A percentile compares a stretch with the other conserved stretches of the same genome.
phyloP scores from a whole-genome alignment of 2,113 vertebrate species.

The Macquaria ambigua region DNA sequence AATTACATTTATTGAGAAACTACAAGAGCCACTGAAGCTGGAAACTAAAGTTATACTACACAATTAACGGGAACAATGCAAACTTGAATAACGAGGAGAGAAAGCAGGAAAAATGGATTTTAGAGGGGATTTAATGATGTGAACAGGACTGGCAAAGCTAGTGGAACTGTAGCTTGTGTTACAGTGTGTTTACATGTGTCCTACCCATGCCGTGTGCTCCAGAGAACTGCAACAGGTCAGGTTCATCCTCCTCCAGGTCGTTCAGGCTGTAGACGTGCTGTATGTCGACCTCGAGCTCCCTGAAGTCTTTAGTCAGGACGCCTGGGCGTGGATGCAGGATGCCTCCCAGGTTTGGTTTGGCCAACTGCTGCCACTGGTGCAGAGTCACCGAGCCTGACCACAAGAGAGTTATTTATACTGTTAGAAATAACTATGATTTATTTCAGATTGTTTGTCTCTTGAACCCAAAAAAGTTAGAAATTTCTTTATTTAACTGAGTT shows the following conservation, averaged over 20 bases:
- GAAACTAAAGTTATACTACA: background rate
- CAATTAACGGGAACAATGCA: background rate
- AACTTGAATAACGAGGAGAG: background rate
- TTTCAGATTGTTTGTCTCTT: background rate
- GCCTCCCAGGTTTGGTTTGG: slow-evolving; percentile 87
- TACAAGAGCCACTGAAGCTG: background rate
- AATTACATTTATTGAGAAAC: background rate
- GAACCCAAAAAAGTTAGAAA: background rate
- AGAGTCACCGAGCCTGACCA: slow-evolving; percentile 87
- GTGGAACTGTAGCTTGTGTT: background rate
- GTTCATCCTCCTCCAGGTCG: slow-evolving; percentile 90
- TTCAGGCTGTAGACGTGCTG: slow-evolving; percentile 91
- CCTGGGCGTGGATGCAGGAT: slow-evolving; percentile 87
- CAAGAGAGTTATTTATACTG: background rate
- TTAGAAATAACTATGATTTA: background rate
- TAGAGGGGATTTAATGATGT: background rate
- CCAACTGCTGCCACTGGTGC: slow-evolving; percentile 92
- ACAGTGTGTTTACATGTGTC: background rate
- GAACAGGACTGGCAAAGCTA: background rate
- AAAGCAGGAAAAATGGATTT: background rate
- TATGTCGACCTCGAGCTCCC: slow-evolving; percentile 87
- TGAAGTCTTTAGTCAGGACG: slow-evolving; percentile 91
- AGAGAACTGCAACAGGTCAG: slow-evolving; percentile 80
- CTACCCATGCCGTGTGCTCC: slow-evolving; percentile 81
- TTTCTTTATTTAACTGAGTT: background rate